These are phyloP conservation scores for Axea sp. DNA, from an alignment of 2,888 invertebrate species.

Conservation along the genomic window DNA sequence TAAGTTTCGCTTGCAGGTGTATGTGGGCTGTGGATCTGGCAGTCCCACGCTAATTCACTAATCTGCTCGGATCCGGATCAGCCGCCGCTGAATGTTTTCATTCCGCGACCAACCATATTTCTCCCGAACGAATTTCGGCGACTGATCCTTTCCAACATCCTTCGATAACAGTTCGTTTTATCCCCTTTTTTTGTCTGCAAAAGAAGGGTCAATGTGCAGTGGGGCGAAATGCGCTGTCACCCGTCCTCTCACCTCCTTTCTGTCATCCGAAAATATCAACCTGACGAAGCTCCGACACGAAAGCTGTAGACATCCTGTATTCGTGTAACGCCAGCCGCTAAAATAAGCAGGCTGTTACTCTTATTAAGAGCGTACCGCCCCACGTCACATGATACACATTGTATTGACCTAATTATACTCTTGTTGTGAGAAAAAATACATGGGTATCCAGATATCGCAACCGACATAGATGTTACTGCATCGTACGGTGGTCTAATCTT, in stretches of 20 bases:
- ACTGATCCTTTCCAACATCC: slow-evolving; percentile 3
- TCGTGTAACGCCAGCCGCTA: background rate
- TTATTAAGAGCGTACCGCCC: slow-evolving; percentile 28
- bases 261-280: background rate
- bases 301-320: background rate
- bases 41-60: slow-evolving; percentile 38
- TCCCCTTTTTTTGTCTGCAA: slow-evolving; percentile 1
- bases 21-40: slow-evolving; percentile 33
- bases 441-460: slow-evolving; percentile 43
- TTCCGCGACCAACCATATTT: too few species aligned
- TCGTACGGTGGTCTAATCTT: slow-evolving; percentile 33
- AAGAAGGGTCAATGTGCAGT: slow-evolving; percentile 43
- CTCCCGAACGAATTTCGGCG: slow-evolving; percentile 2
- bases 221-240: slow-evolving; percentile 16
- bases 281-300: background rate
- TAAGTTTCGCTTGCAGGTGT: slow-evolving; percentile 44
- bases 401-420: slow-evolving; percentile 38
- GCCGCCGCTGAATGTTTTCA: background rate
- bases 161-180: background rate
- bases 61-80: slow-evolving; percentile 15
- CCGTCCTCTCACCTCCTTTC: background rate
- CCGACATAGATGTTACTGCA: slow-evolving; percentile 37
- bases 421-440: slow-evolving; percentile 34
- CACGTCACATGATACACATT: slow-evolving; percentile 30
- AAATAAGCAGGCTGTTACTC: slow-evolving; percentile 4